These are phyloP conservation scores for Ptyas mucosa DNA, from an alignment of 2,113 vertebrate species.

Conservation along the genomic window DNA sequence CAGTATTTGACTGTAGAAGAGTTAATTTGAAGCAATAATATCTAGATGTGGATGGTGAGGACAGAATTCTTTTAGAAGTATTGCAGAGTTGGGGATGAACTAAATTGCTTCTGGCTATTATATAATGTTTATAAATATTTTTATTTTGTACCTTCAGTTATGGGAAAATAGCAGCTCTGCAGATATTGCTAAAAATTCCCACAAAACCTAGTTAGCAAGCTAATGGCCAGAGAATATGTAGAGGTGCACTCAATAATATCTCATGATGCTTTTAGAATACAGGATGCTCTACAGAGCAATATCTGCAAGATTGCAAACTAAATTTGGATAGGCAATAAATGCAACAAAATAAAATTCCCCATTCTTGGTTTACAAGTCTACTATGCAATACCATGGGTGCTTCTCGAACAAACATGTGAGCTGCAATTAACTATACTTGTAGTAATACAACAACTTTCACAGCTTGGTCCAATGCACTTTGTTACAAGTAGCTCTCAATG, in stretches of 20 bases:
- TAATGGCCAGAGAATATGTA: not conserved
- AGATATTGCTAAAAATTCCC: not conserved
- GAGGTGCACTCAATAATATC: not conserved
- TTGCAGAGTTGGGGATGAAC: not conserved
- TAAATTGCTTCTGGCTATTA: not conserved
- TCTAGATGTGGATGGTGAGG: no score
- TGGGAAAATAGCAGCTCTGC: not conserved
- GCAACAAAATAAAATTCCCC: no score
- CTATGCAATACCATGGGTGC: not conserved
- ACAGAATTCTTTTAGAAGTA: not conserved
- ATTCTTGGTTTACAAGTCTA: not conserved
- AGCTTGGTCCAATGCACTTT: not conserved
- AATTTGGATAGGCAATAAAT: not conserved
- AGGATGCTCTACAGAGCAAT: not conserved
- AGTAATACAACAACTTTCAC: not conserved
- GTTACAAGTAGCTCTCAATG: not conserved
- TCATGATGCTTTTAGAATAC: not conserved
- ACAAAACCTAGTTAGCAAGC: not conserved
- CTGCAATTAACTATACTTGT: not conserved
- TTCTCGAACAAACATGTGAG: not conserved
- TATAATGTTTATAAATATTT: not conserved
- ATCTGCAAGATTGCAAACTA: not conserved
- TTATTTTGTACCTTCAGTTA: not conserved
- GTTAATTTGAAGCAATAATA: not conserved
- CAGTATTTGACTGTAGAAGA: not conserved